Evolutionary conservation across 2,113 vertebrate genomes (phyloP).

Genomic region (Tautogolabrus adspersus): DNA sequence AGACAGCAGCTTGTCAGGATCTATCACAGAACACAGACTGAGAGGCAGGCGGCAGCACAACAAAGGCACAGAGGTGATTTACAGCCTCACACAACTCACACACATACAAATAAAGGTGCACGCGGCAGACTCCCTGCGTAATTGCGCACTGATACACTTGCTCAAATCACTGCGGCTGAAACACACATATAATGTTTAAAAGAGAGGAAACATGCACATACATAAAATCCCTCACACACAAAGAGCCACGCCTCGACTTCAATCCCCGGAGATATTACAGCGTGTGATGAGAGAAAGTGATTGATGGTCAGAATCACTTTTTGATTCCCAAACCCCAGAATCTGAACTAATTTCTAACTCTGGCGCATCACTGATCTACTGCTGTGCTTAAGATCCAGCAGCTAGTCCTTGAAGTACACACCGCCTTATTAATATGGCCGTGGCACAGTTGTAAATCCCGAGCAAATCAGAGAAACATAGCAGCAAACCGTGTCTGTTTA

Average conservation of each 20-base stretch:
- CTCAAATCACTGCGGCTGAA: constrained; percentile 1
- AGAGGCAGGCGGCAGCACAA: constrained; percentile 54
- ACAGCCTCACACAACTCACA: constrained; percentile 42
- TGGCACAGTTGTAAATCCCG: constrained; percentile 56
- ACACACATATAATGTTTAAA: background rate
- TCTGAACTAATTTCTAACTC: constrained; percentile 22
- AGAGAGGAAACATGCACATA: constrained; percentile 16
- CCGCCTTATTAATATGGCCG: constrained; percentile 55
- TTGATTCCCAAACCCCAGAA: constrained; percentile 41
- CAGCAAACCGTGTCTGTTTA: constrained; percentile 64
- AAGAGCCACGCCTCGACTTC: constrained; percentile 31
- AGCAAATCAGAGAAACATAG: constrained; percentile 69
- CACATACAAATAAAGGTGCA: constrained; percentile 49
- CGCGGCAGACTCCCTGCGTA: constrained; percentile 7
- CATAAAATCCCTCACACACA: constrained; percentile 14
- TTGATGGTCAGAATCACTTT: constrained; percentile 48
- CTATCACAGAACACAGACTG: constrained; percentile 73
- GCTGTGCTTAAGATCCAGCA: constrained; percentile 62
- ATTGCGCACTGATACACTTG: constrained; percentile 2
- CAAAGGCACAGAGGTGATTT: constrained; percentile 71
- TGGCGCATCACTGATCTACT: constrained; percentile 34
- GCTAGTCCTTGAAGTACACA: constrained; percentile 55
- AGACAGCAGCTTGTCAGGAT: constrained; percentile 79
- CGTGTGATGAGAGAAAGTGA: constrained; percentile 1
- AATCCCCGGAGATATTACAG: background rate